Base-by-base conservation (phyloP, 2,888 invertebrate species). In the Caenorhabditis zanzibari region DNA sequence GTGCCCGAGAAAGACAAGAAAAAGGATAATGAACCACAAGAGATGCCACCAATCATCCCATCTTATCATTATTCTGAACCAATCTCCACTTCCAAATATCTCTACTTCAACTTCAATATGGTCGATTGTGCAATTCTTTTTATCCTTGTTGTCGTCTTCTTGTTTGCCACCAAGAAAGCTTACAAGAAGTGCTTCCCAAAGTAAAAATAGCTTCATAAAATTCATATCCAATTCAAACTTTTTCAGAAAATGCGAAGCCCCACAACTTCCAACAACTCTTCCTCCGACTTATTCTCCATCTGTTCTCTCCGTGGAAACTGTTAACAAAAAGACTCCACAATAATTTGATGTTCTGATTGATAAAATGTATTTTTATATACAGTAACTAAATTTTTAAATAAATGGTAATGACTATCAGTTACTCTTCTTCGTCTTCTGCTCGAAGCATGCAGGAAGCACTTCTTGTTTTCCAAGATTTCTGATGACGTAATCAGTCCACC, bases 401-500 rank as follows among this genome's bases (percentile, higher is more conserved):
- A 79, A 71, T 24, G 26, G 58, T 6, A 41, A 59, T 68, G 49
- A 35, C 38, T 52, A 35, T 59, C 49, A 35, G 28, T 38, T 26
- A 1, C 47, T 54, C 19, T 47, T 72, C 44, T 64, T 74, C 63
- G 52, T 79, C 16, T 73, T 38, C 26, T 84, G 66, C 64, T 85
- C 81, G 16, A 85, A 32, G 63, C 75, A 79, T 7, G 84, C 86
- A 44, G 86, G 86, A 24, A 82, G 16, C 0, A 86, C 85, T 56
- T 86, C 84, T 59, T 88, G 84, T 26, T 85, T 83, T 44, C 81
- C 88, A 10, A 88, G 69, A 38, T 69, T 66, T 41, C 85, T 69
- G 54, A 87, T 69, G 12, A 84, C 41, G n/a, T 54, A 81, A 72
- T 90, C 90, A 24, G 88, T 66, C 54, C 86, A 69, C 81, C 86